Conservation (phyloP, 2,888 invertebrate species). For the Escarpia spicata region DNA sequence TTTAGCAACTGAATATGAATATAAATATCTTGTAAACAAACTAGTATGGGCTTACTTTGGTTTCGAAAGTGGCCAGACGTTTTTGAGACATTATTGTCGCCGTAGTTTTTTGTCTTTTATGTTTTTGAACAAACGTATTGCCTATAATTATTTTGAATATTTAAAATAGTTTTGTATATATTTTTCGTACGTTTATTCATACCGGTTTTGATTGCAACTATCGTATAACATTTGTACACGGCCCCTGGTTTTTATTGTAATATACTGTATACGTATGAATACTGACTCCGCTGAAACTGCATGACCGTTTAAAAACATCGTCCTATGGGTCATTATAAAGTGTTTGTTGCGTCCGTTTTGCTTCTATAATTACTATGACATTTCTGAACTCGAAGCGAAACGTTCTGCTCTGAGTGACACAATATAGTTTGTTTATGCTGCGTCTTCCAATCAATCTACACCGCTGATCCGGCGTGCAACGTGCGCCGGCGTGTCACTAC, state of each 20-base stretch:
- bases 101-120: not conserved
- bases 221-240: not conserved
- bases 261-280: not conserved
- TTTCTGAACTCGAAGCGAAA: not conserved
- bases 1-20: no score
- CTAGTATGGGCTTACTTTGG: not conserved
- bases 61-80: not conserved
- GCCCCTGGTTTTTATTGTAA: not conserved
- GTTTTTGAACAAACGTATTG: not conserved
- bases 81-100: not conserved
- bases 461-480: not conserved
- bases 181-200: not conserved
- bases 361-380: slow-evolving; percentile 1
- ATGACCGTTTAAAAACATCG: not conserved
- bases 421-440: not conserved
- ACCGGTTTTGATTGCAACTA: not conserved
- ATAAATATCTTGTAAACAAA: no score
- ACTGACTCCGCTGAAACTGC: not conserved
- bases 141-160: not conserved
- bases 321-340: not conserved
- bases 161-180: not conserved
- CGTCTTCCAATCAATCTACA: not conserved
- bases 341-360: not conserved
- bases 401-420: not conserved
- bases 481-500: not conserved